A percentile compares a stretch with the other conserved stretches of the same genome.
Conservation (phyloP, 2,797 vertebrate genomes). For the Triplophysa yarkandensis region DNA sequence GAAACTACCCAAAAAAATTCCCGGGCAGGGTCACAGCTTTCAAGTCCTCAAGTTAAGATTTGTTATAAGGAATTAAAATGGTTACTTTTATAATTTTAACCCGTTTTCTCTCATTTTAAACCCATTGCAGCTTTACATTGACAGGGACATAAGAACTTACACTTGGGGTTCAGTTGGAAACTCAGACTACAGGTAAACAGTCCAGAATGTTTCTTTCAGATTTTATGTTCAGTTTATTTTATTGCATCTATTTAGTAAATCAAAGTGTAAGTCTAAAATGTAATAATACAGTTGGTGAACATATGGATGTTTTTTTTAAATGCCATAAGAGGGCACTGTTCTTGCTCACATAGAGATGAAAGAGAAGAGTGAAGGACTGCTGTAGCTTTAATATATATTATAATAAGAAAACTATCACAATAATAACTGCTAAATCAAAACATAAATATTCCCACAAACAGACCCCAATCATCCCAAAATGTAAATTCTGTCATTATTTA, state of each 20-base stretch:
- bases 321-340: slow-evolving; percentile 46
- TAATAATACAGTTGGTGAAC: no score
- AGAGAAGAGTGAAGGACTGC: not conserved
- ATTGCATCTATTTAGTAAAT: not conserved
- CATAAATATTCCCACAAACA: no score
- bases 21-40: no score
- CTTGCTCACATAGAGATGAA: not conserved
- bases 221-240: not conserved
- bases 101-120: slow-evolving; percentile 19
- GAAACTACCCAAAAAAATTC: no score
- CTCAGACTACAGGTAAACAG: slow-evolving; percentile 86
- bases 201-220: not conserved
- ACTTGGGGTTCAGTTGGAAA: slow-evolving; percentile 86
- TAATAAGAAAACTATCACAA: not conserved
- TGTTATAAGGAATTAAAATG: not conserved
- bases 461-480: no score
- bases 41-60: no score
- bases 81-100: not conserved
- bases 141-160: slow-evolving; percentile 86
- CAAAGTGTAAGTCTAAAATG: no score
- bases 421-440: not conserved
- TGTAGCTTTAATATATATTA: not conserved
- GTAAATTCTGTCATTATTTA: no score
- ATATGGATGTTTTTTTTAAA: not conserved
- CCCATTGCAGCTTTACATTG: slow-evolving; percentile 87